Evolutionary conservation across 2,888 invertebrate species (phyloP).

Genomic region (Hofmannophila pseudospretella): DNA sequence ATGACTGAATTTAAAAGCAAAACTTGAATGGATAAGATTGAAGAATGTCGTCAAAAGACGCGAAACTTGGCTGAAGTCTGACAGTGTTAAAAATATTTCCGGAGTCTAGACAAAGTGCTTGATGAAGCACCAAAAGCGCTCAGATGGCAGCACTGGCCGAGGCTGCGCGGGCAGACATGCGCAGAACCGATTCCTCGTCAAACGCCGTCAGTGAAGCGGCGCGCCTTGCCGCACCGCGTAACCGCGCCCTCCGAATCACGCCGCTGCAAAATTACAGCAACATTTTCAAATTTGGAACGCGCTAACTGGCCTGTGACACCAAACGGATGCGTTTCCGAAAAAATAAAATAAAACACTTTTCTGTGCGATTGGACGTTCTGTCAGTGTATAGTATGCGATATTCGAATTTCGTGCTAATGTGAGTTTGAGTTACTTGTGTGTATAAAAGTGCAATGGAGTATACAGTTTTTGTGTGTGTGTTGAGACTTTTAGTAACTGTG

Average conservation of each 20-base stretch:
- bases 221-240: conserved; percentile 53
- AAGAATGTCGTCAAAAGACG: no score
- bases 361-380: conserved; percentile 16
- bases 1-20: no score
- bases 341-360: conserved; percentile 19
- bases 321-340: conserved; percentile 9
- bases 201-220: conserved; percentile 55
- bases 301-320: conserved; percentile 5
- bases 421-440: conserved; percentile 32
- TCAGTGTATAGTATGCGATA: conserved; percentile 36
- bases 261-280: conserved; percentile 3
- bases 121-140: conserved; percentile 1
- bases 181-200: conserved; percentile 48
- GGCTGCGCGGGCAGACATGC: conserved; percentile 67
- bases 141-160: conserved; percentile 21
- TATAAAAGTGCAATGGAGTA: conserved; percentile 38
- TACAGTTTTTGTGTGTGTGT: conserved; percentile 39
- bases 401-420: conserved; percentile 22
- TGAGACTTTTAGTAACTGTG: conserved; percentile 33
- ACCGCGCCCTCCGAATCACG: conserved; percentile 39
- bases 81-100: no score
- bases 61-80: no score
- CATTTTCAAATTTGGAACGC: conserved; percentile 24
- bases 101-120: background rate
- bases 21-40: no score